phyloP scores from a whole-genome alignment of 2,888 invertebrate species.

The Falcaria lacertinaria region DNA sequence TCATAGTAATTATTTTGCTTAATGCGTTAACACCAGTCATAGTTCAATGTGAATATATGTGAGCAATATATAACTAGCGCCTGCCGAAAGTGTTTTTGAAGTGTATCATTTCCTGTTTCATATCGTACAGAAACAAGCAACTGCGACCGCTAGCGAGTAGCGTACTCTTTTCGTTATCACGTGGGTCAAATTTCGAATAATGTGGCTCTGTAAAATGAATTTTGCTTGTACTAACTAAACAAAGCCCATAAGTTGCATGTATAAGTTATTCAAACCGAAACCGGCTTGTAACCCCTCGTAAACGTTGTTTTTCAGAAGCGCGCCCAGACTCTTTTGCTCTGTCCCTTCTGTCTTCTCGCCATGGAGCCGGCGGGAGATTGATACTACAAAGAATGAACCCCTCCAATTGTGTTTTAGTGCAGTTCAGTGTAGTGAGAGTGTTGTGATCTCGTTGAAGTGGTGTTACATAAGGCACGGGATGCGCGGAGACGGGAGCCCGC shows the following conservation, averaged over 20 bases:
- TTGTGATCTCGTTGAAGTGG: slow-evolving; percentile 42
- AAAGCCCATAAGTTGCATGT: slow-evolving; percentile 13
- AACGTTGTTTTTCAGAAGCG: slow-evolving; percentile 72
- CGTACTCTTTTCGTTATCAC: slow-evolving; percentile 76
- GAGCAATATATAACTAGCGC: slow-evolving; percentile 6
- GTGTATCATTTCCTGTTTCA: slow-evolving; percentile 75
- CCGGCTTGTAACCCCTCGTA: slow-evolving; percentile 57
- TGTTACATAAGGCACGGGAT: slow-evolving; percentile 69
- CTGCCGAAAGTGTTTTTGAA: slow-evolving; percentile 46
- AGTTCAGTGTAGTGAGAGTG: slow-evolving; percentile 49
- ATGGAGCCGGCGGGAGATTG: slow-evolving; percentile 68
- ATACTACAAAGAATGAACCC: slow-evolving; percentile 39
- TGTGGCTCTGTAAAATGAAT: slow-evolving; percentile 25
- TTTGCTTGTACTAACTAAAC: slow-evolving; percentile 13
- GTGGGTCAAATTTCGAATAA: slow-evolving; percentile 75
- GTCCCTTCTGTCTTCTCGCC: slow-evolving; percentile 36
- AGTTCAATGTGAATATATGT: slow-evolving; percentile 5
- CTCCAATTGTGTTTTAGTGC: slow-evolving; percentile 37
- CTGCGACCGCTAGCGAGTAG: slow-evolving; percentile 67
- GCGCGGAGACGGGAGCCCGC: slow-evolving; percentile 53
- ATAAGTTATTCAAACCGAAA: slow-evolving; percentile 40
- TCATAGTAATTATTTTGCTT: slow-evolving; percentile 41
- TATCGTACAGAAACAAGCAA: slow-evolving; percentile 71
- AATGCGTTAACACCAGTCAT: slow-evolving; percentile 2
- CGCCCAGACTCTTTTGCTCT: slow-evolving; percentile 46